phyloP scores from a whole-genome alignment of 2,888 invertebrate species.

The Ophion ventricosus region DNA sequence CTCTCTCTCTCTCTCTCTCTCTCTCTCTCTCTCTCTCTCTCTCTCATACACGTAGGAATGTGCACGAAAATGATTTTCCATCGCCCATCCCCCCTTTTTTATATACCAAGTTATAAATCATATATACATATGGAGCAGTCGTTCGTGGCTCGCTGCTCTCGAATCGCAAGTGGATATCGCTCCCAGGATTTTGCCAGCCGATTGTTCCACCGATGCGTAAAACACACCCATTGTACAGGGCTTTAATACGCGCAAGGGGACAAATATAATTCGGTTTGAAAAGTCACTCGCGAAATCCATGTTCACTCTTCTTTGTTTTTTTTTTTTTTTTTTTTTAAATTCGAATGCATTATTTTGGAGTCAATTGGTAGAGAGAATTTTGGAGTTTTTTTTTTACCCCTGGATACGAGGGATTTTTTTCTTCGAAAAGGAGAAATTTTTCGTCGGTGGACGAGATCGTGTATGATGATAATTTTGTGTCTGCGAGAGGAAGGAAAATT shows the following conservation, averaged over 20 bases:
- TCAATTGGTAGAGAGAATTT: not conserved
- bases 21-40: constrained; percentile 16
- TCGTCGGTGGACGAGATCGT: too few relatives aligned
- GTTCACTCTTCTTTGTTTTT: not conserved
- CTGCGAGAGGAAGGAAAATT: too few relatives aligned
- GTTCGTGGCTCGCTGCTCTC: constrained; percentile 37
- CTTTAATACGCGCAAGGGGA: constrained; percentile 4
- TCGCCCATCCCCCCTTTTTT: too few relatives aligned
- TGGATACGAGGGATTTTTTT: not conserved
- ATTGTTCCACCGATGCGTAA: constrained; percentile 12
- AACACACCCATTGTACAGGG: not conserved
- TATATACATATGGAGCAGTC: constrained; percentile 9
- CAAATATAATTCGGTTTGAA: constrained; percentile 27
- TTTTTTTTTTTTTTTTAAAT: too few relatives aligned
- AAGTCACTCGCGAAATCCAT: constrained; percentile 15
- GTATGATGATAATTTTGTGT: too few relatives aligned
- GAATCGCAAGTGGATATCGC: constrained; percentile 41
- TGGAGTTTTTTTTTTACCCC: not conserved
- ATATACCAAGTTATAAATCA: not conserved
- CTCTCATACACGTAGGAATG: not conserved
- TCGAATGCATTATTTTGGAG: not conserved
- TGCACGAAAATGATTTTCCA: constrained; percentile 1
- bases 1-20: not conserved
- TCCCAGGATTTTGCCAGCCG: constrained; percentile 14
- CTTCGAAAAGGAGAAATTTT: too few relatives aligned